phyloP scores from a whole-genome alignment of 2,888 invertebrate species.

The Dasypogon diadema region DNA sequence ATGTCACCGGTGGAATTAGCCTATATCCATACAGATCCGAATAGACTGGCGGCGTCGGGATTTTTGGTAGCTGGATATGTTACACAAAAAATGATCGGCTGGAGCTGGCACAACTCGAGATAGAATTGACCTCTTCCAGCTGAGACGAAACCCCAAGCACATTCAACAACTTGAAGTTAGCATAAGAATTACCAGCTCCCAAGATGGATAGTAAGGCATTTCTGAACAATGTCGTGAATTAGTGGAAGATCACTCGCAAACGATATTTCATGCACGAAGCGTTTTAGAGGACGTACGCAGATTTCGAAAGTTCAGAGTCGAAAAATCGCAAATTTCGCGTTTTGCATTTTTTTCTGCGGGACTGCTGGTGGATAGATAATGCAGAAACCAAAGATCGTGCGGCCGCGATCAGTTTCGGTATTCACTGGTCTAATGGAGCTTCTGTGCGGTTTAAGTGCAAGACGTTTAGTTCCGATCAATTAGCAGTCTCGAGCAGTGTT shows the following conservation, averaged over 20 bases:
- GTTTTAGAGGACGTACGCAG: background rate
- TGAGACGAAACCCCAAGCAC: too few species aligned
- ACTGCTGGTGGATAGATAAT: background rate
- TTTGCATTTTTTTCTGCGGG: background rate
- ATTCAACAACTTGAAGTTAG: background rate
- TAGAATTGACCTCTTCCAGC: too few species aligned
- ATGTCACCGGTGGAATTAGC: constrained; percentile 34
- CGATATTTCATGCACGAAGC: background rate
- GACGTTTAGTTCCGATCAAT: background rate
- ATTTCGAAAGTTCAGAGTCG: background rate
- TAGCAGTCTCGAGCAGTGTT: background rate
- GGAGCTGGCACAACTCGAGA: too few species aligned
- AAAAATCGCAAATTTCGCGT: background rate
- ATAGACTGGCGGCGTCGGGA: too few species aligned
- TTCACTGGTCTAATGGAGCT: background rate
- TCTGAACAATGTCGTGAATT: background rate
- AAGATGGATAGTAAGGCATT: too few species aligned
- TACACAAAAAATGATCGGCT: too few species aligned
- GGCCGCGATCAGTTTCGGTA: background rate
- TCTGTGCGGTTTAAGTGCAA: background rate
- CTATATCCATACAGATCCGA: background rate
- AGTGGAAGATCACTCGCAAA: background rate
- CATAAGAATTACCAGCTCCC: background rate
- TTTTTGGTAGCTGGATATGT: too few species aligned
- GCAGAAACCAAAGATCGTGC: background rate